A percentile compares a stretch with the other conserved stretches of the same genome.
These are phyloP conservation scores for Harpalus rubripes DNA, from an alignment of 2,888 invertebrate species.

Conservation along the genomic window DNA sequence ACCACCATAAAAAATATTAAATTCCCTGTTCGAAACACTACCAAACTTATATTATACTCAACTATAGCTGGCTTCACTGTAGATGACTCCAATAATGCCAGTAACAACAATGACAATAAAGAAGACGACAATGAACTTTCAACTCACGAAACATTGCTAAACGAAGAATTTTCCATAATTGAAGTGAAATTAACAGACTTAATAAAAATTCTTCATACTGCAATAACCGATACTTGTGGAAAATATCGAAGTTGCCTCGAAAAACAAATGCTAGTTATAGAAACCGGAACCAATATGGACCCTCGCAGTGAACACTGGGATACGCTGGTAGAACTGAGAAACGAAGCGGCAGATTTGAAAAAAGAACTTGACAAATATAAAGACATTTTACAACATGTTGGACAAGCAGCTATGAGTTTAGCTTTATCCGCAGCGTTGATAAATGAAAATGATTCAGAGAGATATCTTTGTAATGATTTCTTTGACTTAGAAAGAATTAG, in stretches of 20 bases:
- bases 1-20: constrained; percentile 17
- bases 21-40: background rate
- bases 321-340: background rate
- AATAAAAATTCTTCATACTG: constrained; percentile 44
- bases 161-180: constrained; percentile 15
- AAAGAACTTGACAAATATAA: constrained; percentile 43
- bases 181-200: constrained; percentile 38
- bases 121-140: background rate
- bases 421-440: constrained; percentile 49
- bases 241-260: constrained; percentile 48
- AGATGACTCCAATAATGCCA: background rate
- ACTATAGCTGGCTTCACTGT: constrained; percentile 1
- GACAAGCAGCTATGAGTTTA: constrained; percentile 44
- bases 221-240: constrained; percentile 43
- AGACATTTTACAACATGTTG: constrained; percentile 42
- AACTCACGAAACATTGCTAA: constrained; percentile 11
- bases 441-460: constrained; percentile 31
- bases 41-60: constrained; percentile 12
- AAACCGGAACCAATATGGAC: constrained; percentile 36
- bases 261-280: constrained; percentile 53
- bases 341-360: constrained; percentile 49
- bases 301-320: constrained; percentile 45
- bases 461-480: constrained; percentile 49
- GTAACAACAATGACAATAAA: background rate
- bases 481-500: constrained; percentile 41